Evolutionary conservation across 2,888 invertebrate genomes (phyloP).

Genomic region (Homarus gammarus): DNA sequence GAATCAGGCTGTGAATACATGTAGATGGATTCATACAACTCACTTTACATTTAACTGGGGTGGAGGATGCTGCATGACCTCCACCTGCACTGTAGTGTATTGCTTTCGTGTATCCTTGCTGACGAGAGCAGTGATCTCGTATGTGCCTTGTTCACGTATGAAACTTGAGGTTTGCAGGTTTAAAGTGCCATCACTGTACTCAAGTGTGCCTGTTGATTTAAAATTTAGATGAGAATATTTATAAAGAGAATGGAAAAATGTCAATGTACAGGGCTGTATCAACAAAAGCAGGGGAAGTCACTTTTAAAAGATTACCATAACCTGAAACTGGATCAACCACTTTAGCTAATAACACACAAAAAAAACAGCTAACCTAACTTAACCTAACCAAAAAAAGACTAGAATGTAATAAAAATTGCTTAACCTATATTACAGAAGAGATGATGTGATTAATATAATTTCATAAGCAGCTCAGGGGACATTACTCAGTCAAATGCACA

Average conservation of each 20-base stretch:
- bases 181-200: background rate
- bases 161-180: background rate
- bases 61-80: background rate
- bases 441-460: no score
- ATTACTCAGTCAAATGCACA: no score
- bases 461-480: no score
- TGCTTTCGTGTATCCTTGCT: background rate
- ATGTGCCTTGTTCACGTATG: background rate
- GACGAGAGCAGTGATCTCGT: constrained; percentile 5
- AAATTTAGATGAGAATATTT: background rate
- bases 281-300: background rate
- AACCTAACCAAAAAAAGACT: no score
- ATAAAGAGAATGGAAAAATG: background rate
- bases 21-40: background rate
- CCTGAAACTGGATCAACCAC: background rate
- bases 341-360: background rate
- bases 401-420: no score
- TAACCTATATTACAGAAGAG: no score
- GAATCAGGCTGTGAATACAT: background rate
- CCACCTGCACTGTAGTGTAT: background rate
- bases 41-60: constrained; percentile 1
- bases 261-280: background rate
- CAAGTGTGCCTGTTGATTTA: background rate
- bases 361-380: background rate
- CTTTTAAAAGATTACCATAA: background rate